Evolutionary conservation across 2,113 vertebrate species (phyloP).

Genomic region (Callochromis pleurospilus): DNA sequence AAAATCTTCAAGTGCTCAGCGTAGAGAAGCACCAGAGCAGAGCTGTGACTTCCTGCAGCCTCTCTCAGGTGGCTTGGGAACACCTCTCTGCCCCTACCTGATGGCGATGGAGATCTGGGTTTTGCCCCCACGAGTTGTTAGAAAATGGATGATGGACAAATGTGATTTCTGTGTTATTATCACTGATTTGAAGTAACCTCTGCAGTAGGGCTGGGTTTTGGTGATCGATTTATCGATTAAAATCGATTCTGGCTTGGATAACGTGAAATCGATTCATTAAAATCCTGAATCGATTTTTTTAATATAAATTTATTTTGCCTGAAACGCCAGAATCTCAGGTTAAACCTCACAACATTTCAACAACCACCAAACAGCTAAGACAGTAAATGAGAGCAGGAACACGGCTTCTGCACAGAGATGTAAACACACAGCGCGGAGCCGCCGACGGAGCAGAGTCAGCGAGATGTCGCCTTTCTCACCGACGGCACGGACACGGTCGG

Average conservation of each 20-base stretch:
- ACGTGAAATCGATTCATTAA: background rate
- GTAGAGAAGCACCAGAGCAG: background rate
- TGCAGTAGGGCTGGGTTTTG: background rate
- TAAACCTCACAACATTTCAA: fast-evolving
- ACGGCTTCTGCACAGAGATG: background rate
- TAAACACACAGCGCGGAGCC: fast-evolving
- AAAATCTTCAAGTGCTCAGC: background rate
- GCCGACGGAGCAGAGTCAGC: fast-evolving
- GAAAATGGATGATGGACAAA: background rate
- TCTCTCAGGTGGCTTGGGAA: background rate
- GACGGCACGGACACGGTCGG: background rate
- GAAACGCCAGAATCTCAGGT: fast-evolving
- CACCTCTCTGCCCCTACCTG: background rate
- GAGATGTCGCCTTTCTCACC: fast-evolving
- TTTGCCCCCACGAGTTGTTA: background rate
- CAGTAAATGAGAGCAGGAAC: background rate
- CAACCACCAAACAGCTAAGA: background rate
- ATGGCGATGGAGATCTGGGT: background rate
- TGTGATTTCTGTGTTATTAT: background rate
- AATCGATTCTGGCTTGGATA: background rate
- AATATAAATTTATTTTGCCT: fast-evolving
- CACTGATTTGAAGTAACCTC: background rate
- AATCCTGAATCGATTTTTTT: background rate
- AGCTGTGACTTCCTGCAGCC: background rate
- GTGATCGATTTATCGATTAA: fast-evolving